Conservation (phyloP, 2,888 invertebrate genomes). For the Microctonus hyperodae region DNA sequence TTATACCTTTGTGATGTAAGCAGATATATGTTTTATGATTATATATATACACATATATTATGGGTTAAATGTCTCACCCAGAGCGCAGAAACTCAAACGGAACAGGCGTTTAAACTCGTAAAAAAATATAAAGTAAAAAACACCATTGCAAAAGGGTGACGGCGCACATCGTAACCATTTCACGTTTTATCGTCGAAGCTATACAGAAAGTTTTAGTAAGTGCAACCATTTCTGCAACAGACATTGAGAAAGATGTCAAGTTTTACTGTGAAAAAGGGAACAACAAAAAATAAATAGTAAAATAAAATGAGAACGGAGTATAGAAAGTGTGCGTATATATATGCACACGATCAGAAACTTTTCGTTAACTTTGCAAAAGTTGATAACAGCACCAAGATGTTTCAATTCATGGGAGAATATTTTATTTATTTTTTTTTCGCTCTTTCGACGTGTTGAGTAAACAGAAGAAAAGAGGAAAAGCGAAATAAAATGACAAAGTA, state of each 20-base stretch:
- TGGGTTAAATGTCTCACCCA: conserved; percentile 15
- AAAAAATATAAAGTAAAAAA: background rate
- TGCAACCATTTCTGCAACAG: conserved; percentile 3
- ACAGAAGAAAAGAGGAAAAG: background rate
- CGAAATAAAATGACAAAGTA: conserved; percentile 7
- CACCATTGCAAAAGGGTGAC: background rate
- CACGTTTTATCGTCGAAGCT: conserved; percentile 4
- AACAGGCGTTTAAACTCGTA: background rate
- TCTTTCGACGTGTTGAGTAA: background rate
- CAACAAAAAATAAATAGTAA: conserved; percentile 13
- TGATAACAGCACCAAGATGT: conserved; percentile 27
- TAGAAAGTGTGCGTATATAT: conserved; percentile 9
- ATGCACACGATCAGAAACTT: conserved; percentile 10
- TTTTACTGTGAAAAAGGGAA: conserved; percentile 1
- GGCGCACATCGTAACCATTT: background rate
- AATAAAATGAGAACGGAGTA: background rate
- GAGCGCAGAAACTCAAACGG: background rate
- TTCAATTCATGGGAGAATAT: conserved; percentile 21
- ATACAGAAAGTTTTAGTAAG: background rate
- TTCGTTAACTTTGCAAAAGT: conserved; percentile 27
- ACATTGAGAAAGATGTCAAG: conserved; percentile 6
- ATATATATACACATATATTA: background rate
- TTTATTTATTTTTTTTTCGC: background rate
- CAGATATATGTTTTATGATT: background rate
- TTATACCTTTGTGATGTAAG: background rate